Evolutionary conservation across 2,888 invertebrate genomes (phyloP), one percentile per base, ranked within the genome.

Genomic region (Boloria selene): DNA sequence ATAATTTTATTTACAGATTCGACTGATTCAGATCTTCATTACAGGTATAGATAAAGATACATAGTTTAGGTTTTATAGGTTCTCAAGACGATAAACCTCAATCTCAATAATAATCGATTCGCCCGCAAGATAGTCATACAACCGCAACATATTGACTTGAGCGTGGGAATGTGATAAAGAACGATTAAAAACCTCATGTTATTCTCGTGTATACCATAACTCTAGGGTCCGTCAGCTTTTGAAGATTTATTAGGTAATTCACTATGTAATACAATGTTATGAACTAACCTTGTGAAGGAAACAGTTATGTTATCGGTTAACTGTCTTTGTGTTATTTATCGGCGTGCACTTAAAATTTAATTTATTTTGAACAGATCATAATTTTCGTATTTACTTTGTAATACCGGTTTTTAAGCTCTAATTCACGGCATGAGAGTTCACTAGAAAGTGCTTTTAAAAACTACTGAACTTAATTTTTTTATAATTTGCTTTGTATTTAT

Each of bases 21-120:
- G 22, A 22, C 22, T 22, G 3, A 22, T 1, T 22, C 22, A 22
- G 3, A 22, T 22, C 3, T 2, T 22, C 3, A 22, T 22, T 22
- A 22, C 3, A 22, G 22, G 22, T 22, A 22, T 22, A 22, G 22
- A 22, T 22, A 22, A 22, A 22, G 22, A 22, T 22, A 22, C 22
- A 38, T 38, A 38, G 10, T 38, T 38, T 38, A 38, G 51, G 16
- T 47, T 16, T 49, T 42, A 16, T 63, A 50, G 52, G 58, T 68
- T 58, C 22, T 64, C 64, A 69, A 69, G 64, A 65, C 67, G 59
- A 69, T 69, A 70, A 72, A 69, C 69, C 67, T 67, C 68, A 67
- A 72, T 71, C 70, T 71, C 67, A 70, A 72, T 68, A 74, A 74
- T 68, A 72, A 73, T 74, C 72, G 72, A 73, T 73, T 73, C 67